Percentiles rank a stretch among this genome's conserved stretches.
phyloP scores from a whole-genome alignment of 92 coral and sea anemone genomes.

The Palythoa heliodiscus region DNA sequence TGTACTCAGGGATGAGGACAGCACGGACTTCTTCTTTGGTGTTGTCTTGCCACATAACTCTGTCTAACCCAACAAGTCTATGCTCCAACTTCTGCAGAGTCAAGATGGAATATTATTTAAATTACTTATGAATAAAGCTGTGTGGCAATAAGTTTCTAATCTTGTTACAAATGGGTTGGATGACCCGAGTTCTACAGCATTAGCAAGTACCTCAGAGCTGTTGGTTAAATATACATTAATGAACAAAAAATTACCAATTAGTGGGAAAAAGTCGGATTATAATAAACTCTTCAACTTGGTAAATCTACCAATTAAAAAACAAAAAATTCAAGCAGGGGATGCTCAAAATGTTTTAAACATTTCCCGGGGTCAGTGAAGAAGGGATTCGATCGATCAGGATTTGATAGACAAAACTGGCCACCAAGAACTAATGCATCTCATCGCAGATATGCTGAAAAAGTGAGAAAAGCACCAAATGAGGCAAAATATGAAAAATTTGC shows the following conservation, averaged over 20 bases:
- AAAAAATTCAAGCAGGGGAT: slow-evolving; percentile 57
- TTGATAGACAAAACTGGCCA: slow-evolving; percentile 51
- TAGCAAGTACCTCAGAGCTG: not conserved
- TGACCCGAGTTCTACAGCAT: not conserved
- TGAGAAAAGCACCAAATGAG: slow-evolving; percentile 51
- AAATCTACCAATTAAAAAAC: too few relatives aligned
- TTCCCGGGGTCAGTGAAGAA: slow-evolving; percentile 44
- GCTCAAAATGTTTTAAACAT: slow-evolving; percentile 55
- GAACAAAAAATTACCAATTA: too few relatives aligned
- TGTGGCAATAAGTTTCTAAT: not conserved
- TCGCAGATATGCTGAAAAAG: slow-evolving; percentile 53
- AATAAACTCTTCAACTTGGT: too few relatives aligned
- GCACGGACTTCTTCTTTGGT: too few relatives aligned
- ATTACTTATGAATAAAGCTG: not conserved
- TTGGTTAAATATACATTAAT: not conserved
- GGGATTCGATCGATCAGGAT: slow-evolving; percentile 51
- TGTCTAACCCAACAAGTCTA: not conserved
- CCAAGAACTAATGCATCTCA: slow-evolving; percentile 2
- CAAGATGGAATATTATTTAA: not conserved
- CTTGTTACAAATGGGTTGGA: not conserved
- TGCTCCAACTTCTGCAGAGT: slow-evolving; percentile 2
- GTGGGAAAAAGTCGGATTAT: too few relatives aligned
- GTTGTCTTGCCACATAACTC: not conserved
- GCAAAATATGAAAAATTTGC: slow-evolving; percentile 48
- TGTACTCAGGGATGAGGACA: too few relatives aligned